Base-by-base conservation (phyloP, 2,888 invertebrate genomes). In the Phortica okadai region DNA sequence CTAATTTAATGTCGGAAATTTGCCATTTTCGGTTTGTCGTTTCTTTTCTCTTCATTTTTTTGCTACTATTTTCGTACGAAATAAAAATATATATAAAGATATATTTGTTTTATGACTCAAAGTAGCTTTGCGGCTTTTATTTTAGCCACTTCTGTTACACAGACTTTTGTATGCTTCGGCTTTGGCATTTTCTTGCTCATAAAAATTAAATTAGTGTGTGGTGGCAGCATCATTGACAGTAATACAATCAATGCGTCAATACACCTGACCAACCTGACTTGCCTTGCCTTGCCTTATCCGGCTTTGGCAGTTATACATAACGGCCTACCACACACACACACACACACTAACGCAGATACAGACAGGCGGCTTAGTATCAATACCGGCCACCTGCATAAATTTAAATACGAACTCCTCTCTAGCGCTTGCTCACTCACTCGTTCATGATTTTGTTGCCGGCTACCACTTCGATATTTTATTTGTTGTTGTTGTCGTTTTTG, bases 111-210 rank as follows among this genome's bases (percentile, higher is more conserved):
- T 21, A 33, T 54, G 6, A 72, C 2, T 72, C 54, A 56, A 69
- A 69, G 70, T 72, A 54, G 70, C 56, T 54, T 56, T 72, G 70
- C 70, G 21, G 54, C 54, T 72, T 72, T 72, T 72, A 14, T n/a
- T 42, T 69, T n/a, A 56, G 16, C 2, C 8, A 56, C 1, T 6
- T n/a, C 14, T 16, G 16, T 6, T 16, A 56, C 6, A 14, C n/a
- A 1, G 7, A 56, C 56, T 16, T 44, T n/a, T 67, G n/a, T 54
- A 50, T 70, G 21, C 42, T 66, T 66, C 42, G 16, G 2, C 25
- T 62, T 33, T 33, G 33, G 33, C 4, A 33, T 33, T 10, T 62
- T 62, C 21, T 73, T 59, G 62, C 7, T 58, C 64, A 74, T 45
- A 50, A 45, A 64, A 62, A 62, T 64, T 10, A 74, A 74, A 74